Evolutionary conservation across 2,113 vertebrate species (phyloP), one percentile per base, ranked within the genome.

Genomic region (Corvus moneduloides): DNA sequence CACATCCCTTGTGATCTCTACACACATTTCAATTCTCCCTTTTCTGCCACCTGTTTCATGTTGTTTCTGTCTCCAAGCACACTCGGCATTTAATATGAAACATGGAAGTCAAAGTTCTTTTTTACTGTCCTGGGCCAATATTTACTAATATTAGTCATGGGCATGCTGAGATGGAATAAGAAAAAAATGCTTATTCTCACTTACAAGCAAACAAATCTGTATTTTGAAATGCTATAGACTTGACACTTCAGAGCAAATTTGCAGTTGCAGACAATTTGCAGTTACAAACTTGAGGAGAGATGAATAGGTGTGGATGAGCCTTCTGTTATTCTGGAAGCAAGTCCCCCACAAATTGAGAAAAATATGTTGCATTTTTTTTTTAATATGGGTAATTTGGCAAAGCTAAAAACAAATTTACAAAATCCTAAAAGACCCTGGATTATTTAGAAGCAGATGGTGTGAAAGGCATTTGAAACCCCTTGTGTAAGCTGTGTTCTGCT

Each of bases 361-460:
- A 87, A 61, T 78, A 49, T 21, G 39, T 28, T 68, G 5, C 0
- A 2, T 59, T 48, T 62, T 73, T 33, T 73, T 82, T 67, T 74
- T 59, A 61, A 89, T 81, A 84, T 51, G 59, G 43, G 30, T 89
- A 94, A 95, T 94, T 86, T 94, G 92, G 63, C 75, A 95, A 90
- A 90, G 73, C 17, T 89, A 74, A 84, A 95, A 95, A 63, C 75
- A 94, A 93, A 93, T 85, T 86, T 74, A 81, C 21, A 71, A 93
- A 81, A 74, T 84, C 87, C 61, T 93, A 78, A 87, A 94, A 94
- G 75, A 85, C 49, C 23, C 13, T 30, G 59, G 59, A 92, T 92
- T 93, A 86, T 86, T 95, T 90, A 86, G 83, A 84, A 96, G 81
- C 89, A 92, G 94, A 93, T 90, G 72, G 72, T 44, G 21, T 77